Percentiles rank a stretch among this genome's conserved stretches.
These are phyloP conservation scores for Myopa testacea DNA, from an alignment of 2,888 invertebrate genomes.

Conservation along the genomic window DNA sequence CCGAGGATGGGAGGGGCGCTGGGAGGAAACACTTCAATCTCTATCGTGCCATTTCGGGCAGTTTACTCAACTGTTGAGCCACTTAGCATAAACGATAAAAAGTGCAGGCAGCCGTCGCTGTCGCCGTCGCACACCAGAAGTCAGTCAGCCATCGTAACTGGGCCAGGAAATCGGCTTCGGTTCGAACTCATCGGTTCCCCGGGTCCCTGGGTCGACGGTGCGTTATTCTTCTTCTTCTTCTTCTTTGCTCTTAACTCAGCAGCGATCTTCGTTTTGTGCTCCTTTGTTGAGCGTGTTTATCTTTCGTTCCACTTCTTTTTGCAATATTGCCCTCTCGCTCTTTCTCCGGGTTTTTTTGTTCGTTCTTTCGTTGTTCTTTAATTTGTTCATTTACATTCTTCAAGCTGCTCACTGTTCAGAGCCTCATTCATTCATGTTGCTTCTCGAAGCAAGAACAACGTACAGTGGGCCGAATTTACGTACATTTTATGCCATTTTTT, in stretches of 20 bases:
- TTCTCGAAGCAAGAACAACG: no score
- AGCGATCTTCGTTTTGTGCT: neutral
- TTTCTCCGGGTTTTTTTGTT: neutral
- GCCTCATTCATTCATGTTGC: no score
- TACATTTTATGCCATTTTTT: no score
- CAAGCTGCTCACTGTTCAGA: neutral
- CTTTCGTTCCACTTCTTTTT: slow-evolving; percentile 3
- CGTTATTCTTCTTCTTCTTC: neutral
- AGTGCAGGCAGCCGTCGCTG: neutral
- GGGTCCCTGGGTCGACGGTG: no score
- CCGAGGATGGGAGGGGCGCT: neutral
- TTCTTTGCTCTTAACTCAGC: neutral
- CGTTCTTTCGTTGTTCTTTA: neutral
- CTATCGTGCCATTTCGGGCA: slow-evolving; percentile 18
- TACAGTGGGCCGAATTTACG: neutral
- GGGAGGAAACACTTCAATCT: neutral
- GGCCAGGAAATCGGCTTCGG: neutral
- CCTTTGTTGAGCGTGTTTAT: neutral
- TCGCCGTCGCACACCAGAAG: neutral
- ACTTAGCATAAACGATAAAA: slow-evolving; percentile 22
- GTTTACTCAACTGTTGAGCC: slow-evolving; percentile 34
- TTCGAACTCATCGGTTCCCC: neutral
- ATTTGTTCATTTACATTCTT: slow-evolving; percentile 3
- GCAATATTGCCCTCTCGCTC: neutral
- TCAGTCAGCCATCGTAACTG: neutral